Percentiles rank a stretch among this genome's conserved stretches.
phyloP scores from a whole-genome alignment of 2,888 invertebrate genomes.

The Eupithecia centaureata region DNA sequence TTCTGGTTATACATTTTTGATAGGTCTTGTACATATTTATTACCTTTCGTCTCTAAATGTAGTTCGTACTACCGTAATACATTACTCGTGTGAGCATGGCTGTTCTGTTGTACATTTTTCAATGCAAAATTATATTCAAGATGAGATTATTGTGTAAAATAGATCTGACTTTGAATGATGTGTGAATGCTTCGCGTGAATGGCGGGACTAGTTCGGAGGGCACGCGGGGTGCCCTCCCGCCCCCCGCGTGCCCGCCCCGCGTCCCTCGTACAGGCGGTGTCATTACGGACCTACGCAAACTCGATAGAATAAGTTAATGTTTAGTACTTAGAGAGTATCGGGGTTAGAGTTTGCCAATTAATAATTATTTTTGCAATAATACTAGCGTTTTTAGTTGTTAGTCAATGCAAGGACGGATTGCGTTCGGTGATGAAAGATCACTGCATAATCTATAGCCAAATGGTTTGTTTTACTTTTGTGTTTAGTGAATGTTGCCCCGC shows the following conservation, averaged over 20 bases:
- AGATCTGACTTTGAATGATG: constrained; percentile 55
- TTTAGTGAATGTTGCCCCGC: constrained; percentile 35
- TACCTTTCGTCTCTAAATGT: constrained; percentile 53
- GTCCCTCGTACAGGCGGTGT: constrained; percentile 18
- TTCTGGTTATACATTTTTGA: constrained; percentile 40
- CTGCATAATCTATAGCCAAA: constrained; percentile 59
- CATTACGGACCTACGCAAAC: constrained; percentile 30
- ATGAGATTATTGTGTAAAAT: constrained; percentile 52
- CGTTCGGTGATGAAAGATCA: constrained; percentile 41
- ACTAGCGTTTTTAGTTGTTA: constrained; percentile 52
- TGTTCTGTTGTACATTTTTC: constrained; percentile 41
- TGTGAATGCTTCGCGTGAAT: constrained; percentile 51
- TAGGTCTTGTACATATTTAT: constrained; percentile 63
- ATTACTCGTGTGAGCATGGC: constrained; percentile 37
- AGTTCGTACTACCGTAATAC: constrained; percentile 54
- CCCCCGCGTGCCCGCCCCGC: no score
- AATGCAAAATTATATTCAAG: constrained; percentile 46
- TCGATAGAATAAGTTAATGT: constrained; percentile 62
- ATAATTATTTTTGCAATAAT: constrained; percentile 66
- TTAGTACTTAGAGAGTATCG: constrained; percentile 75
- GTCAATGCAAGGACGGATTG: constrained; percentile 47
- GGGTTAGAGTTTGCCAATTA: constrained; percentile 58
- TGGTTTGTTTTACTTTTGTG: constrained; percentile 55
- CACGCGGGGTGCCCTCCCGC: no score
- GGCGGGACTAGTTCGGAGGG: constrained; percentile 22